Percentiles rank a stretch among this genome's conserved stretches.
phyloP scores from a whole-genome alignment of 2,113 vertebrate species.

The Tinamus guttatus region DNA sequence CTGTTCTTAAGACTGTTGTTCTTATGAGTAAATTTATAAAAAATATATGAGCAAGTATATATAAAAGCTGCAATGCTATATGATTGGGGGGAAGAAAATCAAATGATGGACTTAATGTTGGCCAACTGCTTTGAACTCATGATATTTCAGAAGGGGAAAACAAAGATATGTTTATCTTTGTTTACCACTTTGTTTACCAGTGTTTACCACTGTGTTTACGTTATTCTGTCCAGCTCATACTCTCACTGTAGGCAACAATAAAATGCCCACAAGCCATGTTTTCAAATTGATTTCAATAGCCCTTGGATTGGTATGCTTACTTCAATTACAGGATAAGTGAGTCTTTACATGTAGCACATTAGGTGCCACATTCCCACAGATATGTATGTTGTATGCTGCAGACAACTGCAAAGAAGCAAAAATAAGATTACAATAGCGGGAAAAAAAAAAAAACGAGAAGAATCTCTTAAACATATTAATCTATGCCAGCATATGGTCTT shows the following conservation, averaged over 20 bases:
- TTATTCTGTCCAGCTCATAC: conserved; percentile 8
- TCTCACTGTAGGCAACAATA: conserved; percentile 33
- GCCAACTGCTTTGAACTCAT: not conserved
- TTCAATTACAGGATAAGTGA: not conserved
- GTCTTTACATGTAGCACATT: not conserved
- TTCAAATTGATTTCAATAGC: conserved; percentile 53
- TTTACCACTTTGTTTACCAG: too few relatives aligned
- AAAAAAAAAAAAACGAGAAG: not conserved
- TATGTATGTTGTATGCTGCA: conserved; percentile 3
- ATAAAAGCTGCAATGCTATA: not conserved
- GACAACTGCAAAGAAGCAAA: conserved; percentile 20
- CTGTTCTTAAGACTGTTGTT: not conserved
- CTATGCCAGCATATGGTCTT: not conserved
- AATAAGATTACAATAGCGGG: not conserved
- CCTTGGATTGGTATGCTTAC: conserved; percentile 33
- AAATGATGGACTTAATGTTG: not conserved
- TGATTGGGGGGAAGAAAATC: not conserved
- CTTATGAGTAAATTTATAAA: conserved; percentile 24
- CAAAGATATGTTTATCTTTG: too few relatives aligned
- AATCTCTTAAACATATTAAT: not conserved
- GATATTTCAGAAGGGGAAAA: not conserved
- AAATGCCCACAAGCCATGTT: conserved; percentile 41
- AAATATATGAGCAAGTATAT: not conserved
- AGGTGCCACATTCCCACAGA: conserved; percentile 1
- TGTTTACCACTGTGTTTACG: too few relatives aligned